These are phyloP conservation scores for Drosophila varians DNA, from an alignment of 1,140 invertebrate genomes.

Conservation along the genomic window DNA sequence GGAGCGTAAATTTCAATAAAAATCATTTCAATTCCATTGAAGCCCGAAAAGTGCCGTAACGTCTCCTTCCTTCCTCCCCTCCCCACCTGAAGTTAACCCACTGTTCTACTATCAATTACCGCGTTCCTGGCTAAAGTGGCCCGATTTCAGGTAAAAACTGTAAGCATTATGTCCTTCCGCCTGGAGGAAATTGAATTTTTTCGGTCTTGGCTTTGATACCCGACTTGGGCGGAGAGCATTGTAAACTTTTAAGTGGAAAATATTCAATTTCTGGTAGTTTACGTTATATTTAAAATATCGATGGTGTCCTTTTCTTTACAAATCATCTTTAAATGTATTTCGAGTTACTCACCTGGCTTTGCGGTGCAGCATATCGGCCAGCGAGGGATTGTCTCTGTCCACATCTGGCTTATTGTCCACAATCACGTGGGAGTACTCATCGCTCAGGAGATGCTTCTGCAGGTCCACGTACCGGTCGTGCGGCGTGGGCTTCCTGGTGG, in stretches of 20 bases:
- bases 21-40: slow-evolving; percentile 78
- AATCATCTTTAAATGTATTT: neutral
- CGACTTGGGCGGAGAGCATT: neutral
- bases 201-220: slow-evolving; percentile 16
- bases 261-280: neutral
- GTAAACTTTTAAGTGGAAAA: neutral
- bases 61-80: slow-evolving; percentile 9
- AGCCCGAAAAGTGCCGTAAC: slow-evolving; percentile 67
- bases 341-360: slow-evolving; percentile 86
- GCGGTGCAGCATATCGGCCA: slow-evolving; percentile 87
- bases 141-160: slow-evolving; percentile 43
- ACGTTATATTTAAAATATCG: neutral
- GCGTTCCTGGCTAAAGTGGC: slow-evolving; percentile 49
- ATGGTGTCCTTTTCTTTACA: no score
- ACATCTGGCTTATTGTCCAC: slow-evolving; percentile 83
- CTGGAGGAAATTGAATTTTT: slow-evolving; percentile 77
- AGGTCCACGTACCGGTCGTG: slow-evolving; percentile 87
- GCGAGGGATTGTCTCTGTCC: slow-evolving; percentile 86
- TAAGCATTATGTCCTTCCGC: slow-evolving; percentile 75
- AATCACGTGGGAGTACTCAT: slow-evolving; percentile 72
- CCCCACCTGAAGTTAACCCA: neutral
- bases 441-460: slow-evolving; percentile 67
- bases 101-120: slow-evolving; percentile 41
- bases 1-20: slow-evolving; percentile 82
- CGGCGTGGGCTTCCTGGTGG: slow-evolving; percentile 64